Evolutionary conservation across 2,888 invertebrate species (phyloP), one percentile per base, ranked within the genome.

Genomic region (Amphipoea oculea): DNA sequence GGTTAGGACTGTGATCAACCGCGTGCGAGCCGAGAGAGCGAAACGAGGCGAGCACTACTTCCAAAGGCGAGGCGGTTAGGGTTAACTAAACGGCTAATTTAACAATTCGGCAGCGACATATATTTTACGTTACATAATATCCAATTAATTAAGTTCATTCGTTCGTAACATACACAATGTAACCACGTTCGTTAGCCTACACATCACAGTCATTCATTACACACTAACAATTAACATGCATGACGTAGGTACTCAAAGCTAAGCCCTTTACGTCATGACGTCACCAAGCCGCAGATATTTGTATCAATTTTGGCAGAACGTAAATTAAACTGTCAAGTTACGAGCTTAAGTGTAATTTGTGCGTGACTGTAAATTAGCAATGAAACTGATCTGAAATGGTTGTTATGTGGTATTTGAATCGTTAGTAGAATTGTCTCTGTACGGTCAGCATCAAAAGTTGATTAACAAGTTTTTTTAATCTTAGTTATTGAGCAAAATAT

Each of bases 261-360:
- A 77, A 73, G 68, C 63, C 42, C 75, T 70, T 78, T 51, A 78
- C 82, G 86, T 82, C 86, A 85, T 86, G 86, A 87, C 79, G 86
- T 82, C 86, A 78, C 65, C 83, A 86, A 81, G 65, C 77, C 85
- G 76, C 81, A 80, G 84, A 88, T 89, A 91, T 91, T 92, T 89
- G 88, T 91, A 93, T 91, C 90, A 91, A 92, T 91, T 92, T 91
- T 90, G 92, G 91, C 91, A 89, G 86, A 88, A 86, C 89, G 88
- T 89, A 92, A 92, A 93, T 92, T 91, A 91, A 92, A 91, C 89
- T 92, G 92, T 92, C 92, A 91, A 85, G 88, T 85, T 85, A 86
- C 81, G 76, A n/a, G 73, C 83, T 85, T 73, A 82, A 85, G 75
- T 77, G 82, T 84, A 85, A 86, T 89, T 82, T 78, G 78, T 83